A percentile compares a stretch with the other conserved stretches of the same genome.
phyloP scores from a whole-genome alignment of 35 echinoderm and acorn worm species.

The Acanthaster planci region DNA sequence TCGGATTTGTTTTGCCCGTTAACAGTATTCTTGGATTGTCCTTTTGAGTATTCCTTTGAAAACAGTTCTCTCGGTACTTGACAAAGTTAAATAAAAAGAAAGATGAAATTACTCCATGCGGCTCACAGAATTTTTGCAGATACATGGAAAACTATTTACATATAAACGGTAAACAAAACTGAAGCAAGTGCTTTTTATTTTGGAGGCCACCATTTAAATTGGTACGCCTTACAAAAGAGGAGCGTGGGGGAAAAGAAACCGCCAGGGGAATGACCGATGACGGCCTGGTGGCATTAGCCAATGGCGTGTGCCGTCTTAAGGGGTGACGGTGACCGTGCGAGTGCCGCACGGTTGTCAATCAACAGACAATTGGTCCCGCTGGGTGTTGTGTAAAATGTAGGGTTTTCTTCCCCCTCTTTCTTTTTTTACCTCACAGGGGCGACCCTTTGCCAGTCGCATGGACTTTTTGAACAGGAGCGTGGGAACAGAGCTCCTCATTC shows the following conservation, averaged over 20 bases:
- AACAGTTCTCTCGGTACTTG: too few relatives aligned
- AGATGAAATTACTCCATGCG: too few relatives aligned
- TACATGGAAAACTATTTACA: too few relatives aligned
- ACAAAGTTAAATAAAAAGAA: too few relatives aligned
- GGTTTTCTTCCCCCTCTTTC: not conserved
- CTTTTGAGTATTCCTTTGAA: too few relatives aligned
- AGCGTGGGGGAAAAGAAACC: not conserved
- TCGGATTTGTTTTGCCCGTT: too few relatives aligned
- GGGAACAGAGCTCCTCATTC: not conserved
- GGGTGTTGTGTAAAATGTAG: constrained; percentile 25
- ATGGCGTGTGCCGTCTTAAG: constrained; percentile 3
- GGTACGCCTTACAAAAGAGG: not conserved
- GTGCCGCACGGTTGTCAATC: constrained; percentile 12
- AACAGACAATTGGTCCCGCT: not conserved
- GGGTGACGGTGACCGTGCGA: constrained; percentile 14
- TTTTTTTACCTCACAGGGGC: not conserved
- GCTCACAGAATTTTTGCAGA: too few relatives aligned
- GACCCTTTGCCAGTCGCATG: constrained; percentile 12
- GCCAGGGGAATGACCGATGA: constrained; percentile 32
- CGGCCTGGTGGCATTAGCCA: constrained; percentile 27
- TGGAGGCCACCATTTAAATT: too few relatives aligned
- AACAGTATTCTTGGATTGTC: too few relatives aligned
- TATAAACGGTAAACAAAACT: too few relatives aligned
- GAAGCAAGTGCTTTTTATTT: too few relatives aligned
- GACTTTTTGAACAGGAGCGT: constrained; percentile 23